Evolutionary conservation across 2,888 invertebrate genomes (phyloP).

Genomic region (Ypsolopha sequella): DNA sequence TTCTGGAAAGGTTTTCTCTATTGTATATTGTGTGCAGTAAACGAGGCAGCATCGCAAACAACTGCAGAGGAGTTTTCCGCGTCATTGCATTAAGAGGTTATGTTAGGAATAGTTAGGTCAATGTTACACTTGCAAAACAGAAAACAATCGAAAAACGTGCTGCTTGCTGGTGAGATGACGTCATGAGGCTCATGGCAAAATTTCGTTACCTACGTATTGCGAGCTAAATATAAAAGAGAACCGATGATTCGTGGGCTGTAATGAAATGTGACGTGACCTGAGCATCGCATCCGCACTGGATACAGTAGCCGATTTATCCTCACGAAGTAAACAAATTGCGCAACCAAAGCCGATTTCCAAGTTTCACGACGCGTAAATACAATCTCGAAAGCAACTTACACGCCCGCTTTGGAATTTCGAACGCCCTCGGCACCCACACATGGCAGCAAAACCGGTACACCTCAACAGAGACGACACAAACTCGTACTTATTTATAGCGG

Average conservation of each 20-base stretch:
- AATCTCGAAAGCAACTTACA: constrained; percentile 14
- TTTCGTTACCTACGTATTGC: background rate
- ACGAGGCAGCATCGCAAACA: too few species aligned
- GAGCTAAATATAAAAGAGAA: constrained; percentile 1
- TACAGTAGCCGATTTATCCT: constrained; percentile 13
- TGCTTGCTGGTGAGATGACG: background rate
- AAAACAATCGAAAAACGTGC: background rate
- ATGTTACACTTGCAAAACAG: background rate
- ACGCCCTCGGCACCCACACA: constrained; percentile 40
- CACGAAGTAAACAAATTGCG: constrained; percentile 27
- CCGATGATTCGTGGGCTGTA: background rate
- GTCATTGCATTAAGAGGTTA: background rate
- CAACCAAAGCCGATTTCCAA: constrained; percentile 28
- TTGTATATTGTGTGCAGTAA: too few species aligned
- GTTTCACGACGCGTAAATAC: constrained; percentile 23
- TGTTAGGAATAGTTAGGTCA: background rate
- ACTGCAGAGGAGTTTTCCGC: too few species aligned
- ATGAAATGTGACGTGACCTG: constrained; percentile 18
- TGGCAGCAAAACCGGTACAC: constrained; percentile 51
- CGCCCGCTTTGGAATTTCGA: constrained; percentile 32
- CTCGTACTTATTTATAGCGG: constrained; percentile 60
- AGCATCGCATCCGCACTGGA: constrained; percentile 11
- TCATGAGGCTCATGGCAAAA: background rate
- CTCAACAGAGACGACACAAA: constrained; percentile 47
- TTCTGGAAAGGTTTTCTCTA: too few species aligned